Conservation (phyloP, 2,113 vertebrate species). For the Chamaea fasciata region DNA sequence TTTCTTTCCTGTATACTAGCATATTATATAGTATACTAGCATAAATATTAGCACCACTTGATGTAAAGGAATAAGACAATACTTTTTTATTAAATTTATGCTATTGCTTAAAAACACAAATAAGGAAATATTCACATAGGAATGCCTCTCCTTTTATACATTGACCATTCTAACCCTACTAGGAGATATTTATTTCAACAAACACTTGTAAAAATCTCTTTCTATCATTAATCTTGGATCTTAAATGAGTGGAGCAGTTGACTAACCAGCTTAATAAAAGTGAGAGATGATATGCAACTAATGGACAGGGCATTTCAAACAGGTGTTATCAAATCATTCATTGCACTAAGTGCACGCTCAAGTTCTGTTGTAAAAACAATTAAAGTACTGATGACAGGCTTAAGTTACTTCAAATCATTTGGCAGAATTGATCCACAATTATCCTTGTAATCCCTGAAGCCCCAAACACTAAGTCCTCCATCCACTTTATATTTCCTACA, state of each 20-base stretch:
- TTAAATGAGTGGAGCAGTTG: conserved; percentile 58
- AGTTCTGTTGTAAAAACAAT: conserved; percentile 76
- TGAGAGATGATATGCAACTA: conserved; percentile 62
- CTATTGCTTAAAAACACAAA: not conserved
- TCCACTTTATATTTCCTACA: conserved; percentile 70
- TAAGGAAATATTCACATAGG: not conserved
- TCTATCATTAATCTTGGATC: conserved; percentile 54
- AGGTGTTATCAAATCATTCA: conserved; percentile 72
- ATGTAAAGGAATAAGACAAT: not conserved
- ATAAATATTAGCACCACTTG: not conserved
- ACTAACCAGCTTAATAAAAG: conserved; percentile 71
- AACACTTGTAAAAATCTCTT: conserved; percentile 42
- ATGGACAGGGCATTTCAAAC: conserved; percentile 56
- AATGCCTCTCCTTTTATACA: not conserved
- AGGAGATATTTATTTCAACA: conserved; percentile 3
- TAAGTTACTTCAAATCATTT: conserved; percentile 76
- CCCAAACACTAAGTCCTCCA: conserved; percentile 60
- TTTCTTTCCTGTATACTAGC: not conserved
- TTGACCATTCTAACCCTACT: not conserved
- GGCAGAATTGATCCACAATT: conserved; percentile 79
- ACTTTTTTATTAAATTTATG: conserved; percentile 23
- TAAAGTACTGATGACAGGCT: conserved; percentile 76
- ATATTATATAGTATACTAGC: too few species aligned
- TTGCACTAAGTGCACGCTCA: conserved; percentile 70
- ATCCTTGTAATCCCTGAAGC: conserved; percentile 76